Conservation (phyloP, 2,113 vertebrate species). For the Thunnus maccoyii region DNA sequence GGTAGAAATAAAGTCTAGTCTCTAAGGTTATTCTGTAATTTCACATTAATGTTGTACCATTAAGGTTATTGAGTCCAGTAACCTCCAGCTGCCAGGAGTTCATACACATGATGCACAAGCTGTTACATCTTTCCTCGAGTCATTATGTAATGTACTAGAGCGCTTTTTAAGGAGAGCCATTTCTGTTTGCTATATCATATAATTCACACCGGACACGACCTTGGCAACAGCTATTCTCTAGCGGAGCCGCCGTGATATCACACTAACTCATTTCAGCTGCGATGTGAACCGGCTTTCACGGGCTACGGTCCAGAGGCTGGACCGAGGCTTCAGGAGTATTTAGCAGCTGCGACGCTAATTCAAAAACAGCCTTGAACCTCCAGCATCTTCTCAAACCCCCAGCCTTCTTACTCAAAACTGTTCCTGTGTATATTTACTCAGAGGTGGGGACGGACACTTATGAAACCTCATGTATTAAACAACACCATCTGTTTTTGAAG, state of each 20-base stretch:
- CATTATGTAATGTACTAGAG: constrained; percentile 26
- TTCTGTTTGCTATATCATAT: constrained; percentile 14
- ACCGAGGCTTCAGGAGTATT: background rate
- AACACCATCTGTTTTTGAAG: constrained; percentile 57
- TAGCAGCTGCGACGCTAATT: constrained; percentile 25
- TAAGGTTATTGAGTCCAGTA: background rate
- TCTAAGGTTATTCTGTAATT: background rate
- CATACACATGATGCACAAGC: constrained; percentile 7
- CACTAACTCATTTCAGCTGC: constrained; percentile 37
- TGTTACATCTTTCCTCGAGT: constrained; percentile 12
- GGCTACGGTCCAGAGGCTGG: constrained; percentile 19
- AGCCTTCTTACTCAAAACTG: background rate
- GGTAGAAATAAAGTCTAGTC: background rate
- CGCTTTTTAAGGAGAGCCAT: background rate
- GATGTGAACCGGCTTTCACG: constrained; percentile 18
- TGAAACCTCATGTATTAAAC: constrained; percentile 65
- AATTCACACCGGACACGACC: constrained; percentile 29
- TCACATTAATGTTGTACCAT: background rate
- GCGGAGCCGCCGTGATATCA: constrained; percentile 23
- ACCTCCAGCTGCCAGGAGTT: background rate
- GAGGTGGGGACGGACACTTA: constrained; percentile 28
- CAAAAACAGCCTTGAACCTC: constrained; percentile 32
- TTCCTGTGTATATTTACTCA: constrained; percentile 24
- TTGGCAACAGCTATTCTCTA: constrained; percentile 41
- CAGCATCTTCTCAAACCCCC: background rate